Conservation (phyloP, 1,140 invertebrate genomes). For the Mesaphorura yosii region DNA sequence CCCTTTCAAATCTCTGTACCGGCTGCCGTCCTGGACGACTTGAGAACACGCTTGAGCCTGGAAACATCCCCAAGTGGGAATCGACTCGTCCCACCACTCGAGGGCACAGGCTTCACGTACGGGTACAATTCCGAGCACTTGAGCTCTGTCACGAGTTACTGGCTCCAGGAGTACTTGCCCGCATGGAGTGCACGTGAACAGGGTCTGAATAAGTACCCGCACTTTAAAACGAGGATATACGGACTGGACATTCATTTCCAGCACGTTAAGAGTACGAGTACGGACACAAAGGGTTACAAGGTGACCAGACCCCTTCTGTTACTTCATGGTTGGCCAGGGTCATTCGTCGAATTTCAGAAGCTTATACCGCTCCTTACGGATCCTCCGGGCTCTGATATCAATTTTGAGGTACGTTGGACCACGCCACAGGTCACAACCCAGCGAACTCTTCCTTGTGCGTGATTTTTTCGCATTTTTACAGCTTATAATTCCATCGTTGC, state of each 20-base stretch:
- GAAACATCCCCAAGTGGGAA: slow-evolving; percentile 34
- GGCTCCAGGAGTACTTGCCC: slow-evolving; percentile 41
- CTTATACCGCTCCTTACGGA: slow-evolving; percentile 48
- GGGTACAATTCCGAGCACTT: slow-evolving; percentile 62
- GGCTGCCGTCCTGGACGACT: slow-evolving; percentile 42
- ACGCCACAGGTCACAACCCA: neutral
- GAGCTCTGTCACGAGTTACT: slow-evolving; percentile 49
- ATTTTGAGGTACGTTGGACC: slow-evolving; percentile 40
- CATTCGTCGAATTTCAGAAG: slow-evolving; percentile 72
- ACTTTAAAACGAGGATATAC: slow-evolving; percentile 43
- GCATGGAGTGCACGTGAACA: slow-evolving; percentile 42
- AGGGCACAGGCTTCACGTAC: slow-evolving; percentile 58
- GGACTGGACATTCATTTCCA: slow-evolving; percentile 41
- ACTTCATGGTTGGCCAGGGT: slow-evolving; percentile 84
- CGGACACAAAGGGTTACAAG: slow-evolving; percentile 14
- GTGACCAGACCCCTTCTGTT: slow-evolving; percentile 45
- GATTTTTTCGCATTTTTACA: slow-evolving; percentile 7
- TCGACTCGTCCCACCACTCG: slow-evolving; percentile 46
- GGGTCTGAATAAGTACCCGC: slow-evolving; percentile 39
- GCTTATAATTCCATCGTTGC: slow-evolving; percentile 63
- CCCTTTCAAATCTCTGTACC: slow-evolving; percentile 28
- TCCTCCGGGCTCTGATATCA: slow-evolving; percentile 14
- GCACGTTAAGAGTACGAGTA: slow-evolving; percentile 25
- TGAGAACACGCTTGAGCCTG: slow-evolving; percentile 47
- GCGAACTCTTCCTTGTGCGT: neutral